phyloP scores from a whole-genome alignment of 2,888 invertebrate genomes.

The Biston stratarius region DNA sequence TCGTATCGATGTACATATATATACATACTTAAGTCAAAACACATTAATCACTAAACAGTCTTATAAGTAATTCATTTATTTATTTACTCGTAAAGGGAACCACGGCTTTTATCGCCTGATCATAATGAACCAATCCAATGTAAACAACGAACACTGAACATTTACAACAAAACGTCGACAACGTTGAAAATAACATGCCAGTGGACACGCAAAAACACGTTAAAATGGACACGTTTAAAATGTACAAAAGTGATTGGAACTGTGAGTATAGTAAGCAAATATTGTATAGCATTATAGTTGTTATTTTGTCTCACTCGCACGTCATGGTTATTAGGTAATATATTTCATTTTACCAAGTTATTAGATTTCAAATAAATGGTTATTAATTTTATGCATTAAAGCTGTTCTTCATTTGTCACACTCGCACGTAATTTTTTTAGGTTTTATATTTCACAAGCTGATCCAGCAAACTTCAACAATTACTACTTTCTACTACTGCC shows the following conservation, averaged over 20 bases:
- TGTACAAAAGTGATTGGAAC: conserved; percentile 54
- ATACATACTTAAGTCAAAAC: background rate
- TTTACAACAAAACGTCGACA: conserved; percentile 4
- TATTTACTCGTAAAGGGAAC: conserved; percentile 3
- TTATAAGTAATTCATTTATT: conserved; percentile 7
- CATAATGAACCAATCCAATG: conserved; percentile 14
- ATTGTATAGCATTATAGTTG: too few relatives aligned
- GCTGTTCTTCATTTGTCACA: too few relatives aligned
- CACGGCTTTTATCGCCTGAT: conserved; percentile 1
- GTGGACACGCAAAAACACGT: conserved; percentile 44
- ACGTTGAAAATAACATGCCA: conserved; percentile 6
- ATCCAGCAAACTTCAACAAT: too few relatives aligned
- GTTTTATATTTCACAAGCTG: too few relatives aligned
- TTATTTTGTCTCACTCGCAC: too few relatives aligned
- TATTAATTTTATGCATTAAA: too few relatives aligned
- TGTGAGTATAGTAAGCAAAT: conserved; percentile 47
- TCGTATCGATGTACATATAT: too few relatives aligned
- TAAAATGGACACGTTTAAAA: conserved; percentile 52
- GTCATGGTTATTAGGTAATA: too few relatives aligned
- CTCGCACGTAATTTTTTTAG: too few relatives aligned
- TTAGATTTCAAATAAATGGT: too few relatives aligned
- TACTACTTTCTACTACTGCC: too few relatives aligned
- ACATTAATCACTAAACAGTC: conserved; percentile 3
- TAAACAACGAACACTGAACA: conserved; percentile 17
- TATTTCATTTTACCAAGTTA: too few relatives aligned